Conservation (phyloP, 2,797 vertebrate genomes). For the Echeneis naucrates region DNA sequence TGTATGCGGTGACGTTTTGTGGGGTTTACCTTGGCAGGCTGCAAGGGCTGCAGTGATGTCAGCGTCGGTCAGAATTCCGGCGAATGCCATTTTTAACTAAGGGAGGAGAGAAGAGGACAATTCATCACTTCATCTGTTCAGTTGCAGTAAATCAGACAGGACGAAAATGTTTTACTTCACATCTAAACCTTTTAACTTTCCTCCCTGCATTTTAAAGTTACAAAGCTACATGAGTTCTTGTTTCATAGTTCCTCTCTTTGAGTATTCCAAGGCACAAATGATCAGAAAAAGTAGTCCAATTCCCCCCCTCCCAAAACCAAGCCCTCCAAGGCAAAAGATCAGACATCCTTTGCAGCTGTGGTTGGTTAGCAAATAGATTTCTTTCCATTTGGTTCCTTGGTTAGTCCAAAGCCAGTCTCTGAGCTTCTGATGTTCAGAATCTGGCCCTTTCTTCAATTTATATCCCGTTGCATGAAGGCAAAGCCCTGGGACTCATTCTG, state of each 20-base stretch:
- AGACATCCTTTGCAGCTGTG: constrained; percentile 71
- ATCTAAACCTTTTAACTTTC: constrained; percentile 28
- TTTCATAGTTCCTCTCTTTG: constrained; percentile 53
- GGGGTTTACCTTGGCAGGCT: constrained; percentile 85
- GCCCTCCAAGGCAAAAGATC: constrained; percentile 62
- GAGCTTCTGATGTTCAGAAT: constrained; percentile 55
- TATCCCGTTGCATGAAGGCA: constrained; percentile 59
- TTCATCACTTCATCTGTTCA: constrained; percentile 51
- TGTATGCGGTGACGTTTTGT: not conserved
- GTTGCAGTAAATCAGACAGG: constrained; percentile 29
- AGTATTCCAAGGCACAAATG: constrained; percentile 65
- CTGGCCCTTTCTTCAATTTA: constrained; percentile 51
- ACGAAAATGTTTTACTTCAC: constrained; percentile 23
- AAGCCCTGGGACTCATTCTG: constrained; percentile 38
- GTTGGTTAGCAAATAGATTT: constrained; percentile 36
- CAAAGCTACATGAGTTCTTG: constrained; percentile 30
- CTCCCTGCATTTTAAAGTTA: constrained; percentile 32
- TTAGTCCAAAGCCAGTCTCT: constrained; percentile 72
- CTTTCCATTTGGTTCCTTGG: constrained; percentile 63
- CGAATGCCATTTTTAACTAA: constrained; percentile 86
- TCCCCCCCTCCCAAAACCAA: constrained; percentile 61
- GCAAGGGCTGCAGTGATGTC: constrained; percentile 89
- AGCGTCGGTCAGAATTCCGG: constrained; percentile 82
- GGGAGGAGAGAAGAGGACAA: constrained; percentile 69
- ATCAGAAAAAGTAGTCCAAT: constrained; percentile 75